phyloP scores from a whole-genome alignment of 2,797 vertebrate species.

The Pangasius krempfi region DNA sequence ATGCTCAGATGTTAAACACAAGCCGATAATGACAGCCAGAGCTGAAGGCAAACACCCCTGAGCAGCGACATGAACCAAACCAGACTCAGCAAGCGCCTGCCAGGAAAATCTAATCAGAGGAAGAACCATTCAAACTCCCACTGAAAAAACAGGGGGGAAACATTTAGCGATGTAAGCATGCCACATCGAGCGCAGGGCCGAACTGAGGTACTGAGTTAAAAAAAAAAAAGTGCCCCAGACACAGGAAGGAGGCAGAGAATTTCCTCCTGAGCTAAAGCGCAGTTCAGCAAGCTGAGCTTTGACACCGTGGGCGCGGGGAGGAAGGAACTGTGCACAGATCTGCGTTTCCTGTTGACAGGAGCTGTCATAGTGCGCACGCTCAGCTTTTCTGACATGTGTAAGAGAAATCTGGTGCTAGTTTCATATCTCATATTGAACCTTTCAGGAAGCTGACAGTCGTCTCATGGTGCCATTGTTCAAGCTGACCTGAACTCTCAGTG shows the following conservation, averaged over 20 bases:
- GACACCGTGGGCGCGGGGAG: slow-evolving; percentile 45
- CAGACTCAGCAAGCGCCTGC: slow-evolving; percentile 29
- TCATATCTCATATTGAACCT: neutral
- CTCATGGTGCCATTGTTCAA: neutral
- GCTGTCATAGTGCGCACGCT: slow-evolving; percentile 56
- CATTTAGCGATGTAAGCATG: slow-evolving; percentile 50
- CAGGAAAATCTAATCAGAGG: slow-evolving; percentile 59
- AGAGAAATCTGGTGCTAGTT: slow-evolving; percentile 17
- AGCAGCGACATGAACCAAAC: slow-evolving; percentile 35
- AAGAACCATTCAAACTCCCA: slow-evolving; percentile 39
- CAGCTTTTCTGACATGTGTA: slow-evolving; percentile 21
- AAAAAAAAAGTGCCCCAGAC: slow-evolving; percentile 13
- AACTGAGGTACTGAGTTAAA: slow-evolving; percentile 2
- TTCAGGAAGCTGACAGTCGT: slow-evolving; percentile 21
- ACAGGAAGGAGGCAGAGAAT: slow-evolving; percentile 44
- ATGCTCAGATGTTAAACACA: slow-evolving; percentile 56
- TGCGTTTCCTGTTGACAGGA: slow-evolving; percentile 76
- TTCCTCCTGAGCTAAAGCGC: slow-evolving; percentile 61
- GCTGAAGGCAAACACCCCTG: slow-evolving; percentile 48
- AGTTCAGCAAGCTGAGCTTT: slow-evolving; percentile 42
- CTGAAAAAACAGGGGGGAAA: slow-evolving; percentile 42
- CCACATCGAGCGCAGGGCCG: slow-evolving; percentile 37
- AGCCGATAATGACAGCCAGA: slow-evolving; percentile 49
- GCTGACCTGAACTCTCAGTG: neutral
- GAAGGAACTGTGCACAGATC: slow-evolving; percentile 72